These are phyloP conservation scores for Podocnemis expansa DNA, from an alignment of 2,113 vertebrate genomes.

Conservation along the genomic window DNA sequence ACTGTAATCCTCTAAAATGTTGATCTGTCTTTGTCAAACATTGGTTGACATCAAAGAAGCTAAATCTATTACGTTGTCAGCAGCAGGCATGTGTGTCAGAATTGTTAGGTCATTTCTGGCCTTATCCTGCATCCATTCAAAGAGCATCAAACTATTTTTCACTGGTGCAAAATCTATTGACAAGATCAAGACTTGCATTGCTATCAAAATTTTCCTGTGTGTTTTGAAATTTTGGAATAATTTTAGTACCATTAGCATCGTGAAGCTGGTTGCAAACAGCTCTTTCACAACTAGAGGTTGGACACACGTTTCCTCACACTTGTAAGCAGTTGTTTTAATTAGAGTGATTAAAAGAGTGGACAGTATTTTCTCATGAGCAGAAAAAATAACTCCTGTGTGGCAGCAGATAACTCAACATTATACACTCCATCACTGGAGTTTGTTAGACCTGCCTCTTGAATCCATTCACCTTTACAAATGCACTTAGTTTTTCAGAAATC, in stretches of 20 bases:
- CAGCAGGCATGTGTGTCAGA: background rate
- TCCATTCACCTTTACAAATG: background rate
- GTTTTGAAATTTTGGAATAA: background rate
- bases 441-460: background rate
- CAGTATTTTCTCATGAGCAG: background rate
- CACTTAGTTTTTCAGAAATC: background rate
- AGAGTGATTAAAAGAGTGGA: fast-evolving
- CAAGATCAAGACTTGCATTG: background rate
- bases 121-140: background rate
- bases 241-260: background rate
- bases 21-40: background rate
- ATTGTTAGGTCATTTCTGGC: background rate
- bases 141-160: background rate
- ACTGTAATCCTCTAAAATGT: background rate
- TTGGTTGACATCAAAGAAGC: background rate
- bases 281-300: background rate
- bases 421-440: background rate
- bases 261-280: background rate
- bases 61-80: background rate
- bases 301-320: background rate
- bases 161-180: background rate
- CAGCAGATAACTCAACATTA: background rate
- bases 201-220: background rate
- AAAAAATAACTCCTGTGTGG: background rate
- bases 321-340: background rate